Base-by-base conservation (phyloP, 1,140 invertebrate genomes). In the Episyrphus balteatus region DNA sequence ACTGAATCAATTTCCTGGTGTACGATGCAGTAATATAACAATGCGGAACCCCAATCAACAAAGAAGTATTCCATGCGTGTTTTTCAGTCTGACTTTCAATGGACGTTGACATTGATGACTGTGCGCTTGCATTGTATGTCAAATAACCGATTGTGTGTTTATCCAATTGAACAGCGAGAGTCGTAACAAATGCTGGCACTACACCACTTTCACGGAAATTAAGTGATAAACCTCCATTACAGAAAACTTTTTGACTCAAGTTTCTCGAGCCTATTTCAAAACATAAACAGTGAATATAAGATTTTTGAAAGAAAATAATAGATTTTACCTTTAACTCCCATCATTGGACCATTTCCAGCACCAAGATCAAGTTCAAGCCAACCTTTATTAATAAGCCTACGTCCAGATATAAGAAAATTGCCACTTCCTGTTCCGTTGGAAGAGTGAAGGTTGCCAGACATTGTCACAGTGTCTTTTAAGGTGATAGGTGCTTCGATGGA, bases 401-500 rank as follows among this genome's bases (percentile, higher is more conserved):
- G 76, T 46, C 82, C 80, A n/a, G 82, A 77, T 11, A 86, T 60
- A 54, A 82, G 82, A 33, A 95, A 75, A 36, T 74, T 71, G 5
- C 86, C 66, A 41, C 45, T 77, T 67, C 84, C 84, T 51, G 80
- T 86, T 14, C 92, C 92, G 77, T 96, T 95, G 51, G 88, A 82
- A 7, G 86, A 85, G 26, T 80, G 79, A 30, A 96, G 70, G 56
- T 84, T 82, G 42, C 88, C 88, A 34, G 84, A 81, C 53, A 92
- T 69, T 0, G 81, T 83, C 41, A 85, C 76, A 9, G 87, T 92
- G 57, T 97, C 86, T 55, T 81, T 82, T 42, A 80, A 62, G 1
- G 89, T 94, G 10, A 97, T 72, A 1, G 92, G 93, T 39, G 88
- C 85, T 70, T 98, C 92, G 40, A 97, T 89, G 0, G 90, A 92